Base-by-base conservation (phyloP, 2,113 vertebrate genomes). In the Nettapus auritus region DNA sequence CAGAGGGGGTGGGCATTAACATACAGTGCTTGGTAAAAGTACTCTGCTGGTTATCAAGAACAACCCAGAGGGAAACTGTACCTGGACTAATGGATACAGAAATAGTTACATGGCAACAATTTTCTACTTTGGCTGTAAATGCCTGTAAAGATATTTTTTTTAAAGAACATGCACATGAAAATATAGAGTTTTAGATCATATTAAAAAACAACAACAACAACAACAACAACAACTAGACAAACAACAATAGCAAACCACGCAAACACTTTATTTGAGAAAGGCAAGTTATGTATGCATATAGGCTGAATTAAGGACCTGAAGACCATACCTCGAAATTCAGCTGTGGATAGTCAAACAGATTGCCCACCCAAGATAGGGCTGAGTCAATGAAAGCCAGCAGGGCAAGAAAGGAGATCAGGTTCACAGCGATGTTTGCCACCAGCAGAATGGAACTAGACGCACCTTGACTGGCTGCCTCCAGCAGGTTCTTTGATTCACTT, bases 271-370 rank as follows among this genome's bases (percentile, higher is more conserved):
- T 73, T 38, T 59, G 33, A 80, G 55, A 86, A 36, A 66, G 14
- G 84, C 52, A 74, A 7, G 48, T 90, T 85, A 89, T 29, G 6
- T 15, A 78, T 21, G 6, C 53, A 10, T 29, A 29, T 64, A 69
- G 40, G 10, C 5, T 52, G 15, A 38, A 46, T 46, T 2, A 91
- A 77, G 19, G 42, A 76, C n/a, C 23, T n/a, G 38, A 69, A 64
- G 33, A 74, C 48, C 77, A 78, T 98, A 99, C 99, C 98, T 99
- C 97, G 86, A 99, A 99, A 95, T 97, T 99, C 75, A 99, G 91
- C 84, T 99, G 96, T 18, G 99, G 98, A 79, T 96, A 99, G 95
- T 98, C 97, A 46, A 99, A 98, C 97, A 99, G 97, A 71, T 26
- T 98, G 50, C 99, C 99, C 26, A 99, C 62, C 98, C 99, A 99